phyloP scores from a whole-genome alignment of 2,113 vertebrate species.

The Raphicerus campestris region DNA sequence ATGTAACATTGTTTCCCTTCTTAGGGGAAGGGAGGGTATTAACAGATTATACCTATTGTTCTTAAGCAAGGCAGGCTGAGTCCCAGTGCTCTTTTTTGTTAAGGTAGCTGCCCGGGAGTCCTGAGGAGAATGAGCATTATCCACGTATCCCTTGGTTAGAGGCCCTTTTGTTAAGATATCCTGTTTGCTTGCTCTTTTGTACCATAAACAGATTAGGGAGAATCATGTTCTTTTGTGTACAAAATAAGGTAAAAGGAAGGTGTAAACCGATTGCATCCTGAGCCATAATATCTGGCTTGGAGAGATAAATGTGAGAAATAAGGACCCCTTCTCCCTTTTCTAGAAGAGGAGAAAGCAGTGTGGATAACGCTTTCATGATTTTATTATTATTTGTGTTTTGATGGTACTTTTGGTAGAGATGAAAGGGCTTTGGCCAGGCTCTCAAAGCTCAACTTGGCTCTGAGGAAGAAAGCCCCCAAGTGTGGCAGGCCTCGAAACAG shows the following conservation, averaged over 20 bases:
- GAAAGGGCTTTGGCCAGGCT: neutral
- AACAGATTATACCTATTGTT: neutral
- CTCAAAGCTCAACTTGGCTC: slow-evolving; percentile 15
- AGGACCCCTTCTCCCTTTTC: neutral
- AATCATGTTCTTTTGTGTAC: neutral
- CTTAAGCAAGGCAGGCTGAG: neutral
- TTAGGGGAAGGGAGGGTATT: neutral
- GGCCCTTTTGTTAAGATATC: neutral
- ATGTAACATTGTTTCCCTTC: neutral
- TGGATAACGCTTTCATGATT: neutral
- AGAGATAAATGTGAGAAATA: neutral
- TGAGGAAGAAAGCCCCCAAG: neutral
- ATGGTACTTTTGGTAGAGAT: neutral
- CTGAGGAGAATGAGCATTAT: neutral
- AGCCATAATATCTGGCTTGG: neutral
- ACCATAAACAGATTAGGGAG: neutral
- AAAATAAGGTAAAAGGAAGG: slow-evolving; percentile 10
- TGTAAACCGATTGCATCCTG: neutral
- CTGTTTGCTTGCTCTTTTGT: neutral
- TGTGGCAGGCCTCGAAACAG: neutral
- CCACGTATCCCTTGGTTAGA: neutral
- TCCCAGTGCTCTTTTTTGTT: neutral
- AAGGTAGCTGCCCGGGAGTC: neutral
- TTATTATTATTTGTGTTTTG: neutral
- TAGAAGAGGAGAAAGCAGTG: neutral